These are phyloP conservation scores for Prorops nasuta DNA, from an alignment of 1,140 invertebrate genomes.

Conservation along the genomic window DNA sequence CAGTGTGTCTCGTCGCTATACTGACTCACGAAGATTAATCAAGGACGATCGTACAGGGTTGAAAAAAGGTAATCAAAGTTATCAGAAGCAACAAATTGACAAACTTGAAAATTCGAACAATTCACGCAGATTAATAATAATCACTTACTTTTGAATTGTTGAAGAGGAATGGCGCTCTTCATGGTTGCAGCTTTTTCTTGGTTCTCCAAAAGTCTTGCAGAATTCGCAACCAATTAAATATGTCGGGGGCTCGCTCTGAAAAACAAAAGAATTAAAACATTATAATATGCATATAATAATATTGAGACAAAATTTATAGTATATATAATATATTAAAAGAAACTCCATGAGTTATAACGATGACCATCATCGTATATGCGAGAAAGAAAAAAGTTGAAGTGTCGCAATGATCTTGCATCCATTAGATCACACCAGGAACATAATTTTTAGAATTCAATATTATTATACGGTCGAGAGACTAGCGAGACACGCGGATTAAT, in stretches of 20 bases:
- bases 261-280: neutral
- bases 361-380: neutral
- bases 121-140: neutral
- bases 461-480: no score
- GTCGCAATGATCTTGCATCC: neutral
- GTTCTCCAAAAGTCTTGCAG: neutral
- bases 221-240: no score
- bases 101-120: neutral
- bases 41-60: neutral
- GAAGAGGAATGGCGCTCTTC: conserved; percentile 35
- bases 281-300: neutral
- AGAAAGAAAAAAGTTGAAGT: neutral
- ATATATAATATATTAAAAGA: neutral
- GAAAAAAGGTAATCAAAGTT: neutral
- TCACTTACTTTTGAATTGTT: conserved; percentile 46
- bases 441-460: no score
- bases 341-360: neutral
- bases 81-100: no score
- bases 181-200: conserved; percentile 27
- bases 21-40: neutral
- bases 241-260: no score
- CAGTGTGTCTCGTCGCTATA: neutral
- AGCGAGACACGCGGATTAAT: no score
- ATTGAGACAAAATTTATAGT: neutral
- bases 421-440: no score